Evolutionary conservation across 2,797 vertebrate species (phyloP).

Genomic region (Eidolon dupreanum): DNA sequence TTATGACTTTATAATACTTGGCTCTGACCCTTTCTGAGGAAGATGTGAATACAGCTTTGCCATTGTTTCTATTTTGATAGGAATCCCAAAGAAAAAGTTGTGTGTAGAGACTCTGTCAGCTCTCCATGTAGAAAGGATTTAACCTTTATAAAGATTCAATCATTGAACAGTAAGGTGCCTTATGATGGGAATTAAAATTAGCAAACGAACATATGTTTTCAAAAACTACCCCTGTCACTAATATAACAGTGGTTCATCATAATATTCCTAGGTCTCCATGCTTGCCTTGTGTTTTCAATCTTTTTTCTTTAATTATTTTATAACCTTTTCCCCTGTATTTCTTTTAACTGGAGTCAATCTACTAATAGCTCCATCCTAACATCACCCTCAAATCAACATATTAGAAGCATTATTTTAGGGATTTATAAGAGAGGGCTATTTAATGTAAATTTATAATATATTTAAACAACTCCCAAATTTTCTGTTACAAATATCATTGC

Average conservation of each 20-base stretch:
- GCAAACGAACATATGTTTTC: neutral
- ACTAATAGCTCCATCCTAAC: neutral
- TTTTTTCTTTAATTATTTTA: slow-evolving; percentile 9
- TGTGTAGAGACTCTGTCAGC: neutral
- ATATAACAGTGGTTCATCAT: neutral
- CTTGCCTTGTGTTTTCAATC: neutral
- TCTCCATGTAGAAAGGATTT: neutral
- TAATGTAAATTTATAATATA: neutral
- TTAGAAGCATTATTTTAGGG: neutral
- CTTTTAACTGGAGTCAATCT: neutral
- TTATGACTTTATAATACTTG: neutral
- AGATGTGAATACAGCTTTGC: neutral
- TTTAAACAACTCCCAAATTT: neutral
- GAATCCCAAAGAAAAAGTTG: neutral
- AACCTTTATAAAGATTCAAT: neutral
- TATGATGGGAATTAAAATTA: neutral
- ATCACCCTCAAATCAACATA: neutral
- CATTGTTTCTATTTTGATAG: neutral
- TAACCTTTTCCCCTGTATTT: neutral
- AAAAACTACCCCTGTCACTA: neutral
- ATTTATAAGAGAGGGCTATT: neutral
- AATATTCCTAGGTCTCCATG: neutral
- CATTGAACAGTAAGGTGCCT: neutral
- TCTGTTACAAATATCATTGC: neutral
- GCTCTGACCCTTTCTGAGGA: neutral